Evolutionary conservation across 2,888 invertebrate genomes (phyloP).

Genomic region (Agrochola lota): DNA sequence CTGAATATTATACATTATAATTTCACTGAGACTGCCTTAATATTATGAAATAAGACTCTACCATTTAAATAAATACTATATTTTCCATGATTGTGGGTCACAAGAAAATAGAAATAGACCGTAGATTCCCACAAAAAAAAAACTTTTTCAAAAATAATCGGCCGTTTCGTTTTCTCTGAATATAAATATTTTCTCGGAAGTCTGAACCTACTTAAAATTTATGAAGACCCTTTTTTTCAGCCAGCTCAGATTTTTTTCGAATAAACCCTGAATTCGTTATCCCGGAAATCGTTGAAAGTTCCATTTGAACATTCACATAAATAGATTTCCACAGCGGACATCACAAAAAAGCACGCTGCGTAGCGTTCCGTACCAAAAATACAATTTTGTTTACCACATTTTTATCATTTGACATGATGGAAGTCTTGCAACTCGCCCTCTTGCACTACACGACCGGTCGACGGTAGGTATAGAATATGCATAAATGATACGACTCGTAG

Average conservation of each 20-base stretch:
- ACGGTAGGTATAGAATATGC: not conserved
- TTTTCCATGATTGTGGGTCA: not conserved
- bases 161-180: constrained; percentile 19
- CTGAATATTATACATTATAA: not conserved
- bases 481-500: not conserved
- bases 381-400: not conserved
- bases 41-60: no score
- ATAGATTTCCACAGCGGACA: constrained; percentile 18
- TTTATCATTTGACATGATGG: no score
- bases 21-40: not conserved
- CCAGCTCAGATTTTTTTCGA: constrained; percentile 45
- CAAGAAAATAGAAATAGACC: not conserved
- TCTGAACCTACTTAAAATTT: constrained; percentile 51
- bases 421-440: no score
- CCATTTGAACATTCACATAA: constrained; percentile 19
- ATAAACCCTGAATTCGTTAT: constrained; percentile 57
- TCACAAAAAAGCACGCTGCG: not conserved
- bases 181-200: constrained; percentile 34
- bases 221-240: constrained; percentile 55
- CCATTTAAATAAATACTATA: not conserved
- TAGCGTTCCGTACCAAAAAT: not conserved
- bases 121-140: no score
- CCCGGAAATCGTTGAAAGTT: constrained; percentile 40
- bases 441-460: no score
- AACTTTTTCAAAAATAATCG: constrained; percentile 34